Evolutionary conservation across 2,797 vertebrate genomes (phyloP).

Genomic region (Myotis pilosus): DNA sequence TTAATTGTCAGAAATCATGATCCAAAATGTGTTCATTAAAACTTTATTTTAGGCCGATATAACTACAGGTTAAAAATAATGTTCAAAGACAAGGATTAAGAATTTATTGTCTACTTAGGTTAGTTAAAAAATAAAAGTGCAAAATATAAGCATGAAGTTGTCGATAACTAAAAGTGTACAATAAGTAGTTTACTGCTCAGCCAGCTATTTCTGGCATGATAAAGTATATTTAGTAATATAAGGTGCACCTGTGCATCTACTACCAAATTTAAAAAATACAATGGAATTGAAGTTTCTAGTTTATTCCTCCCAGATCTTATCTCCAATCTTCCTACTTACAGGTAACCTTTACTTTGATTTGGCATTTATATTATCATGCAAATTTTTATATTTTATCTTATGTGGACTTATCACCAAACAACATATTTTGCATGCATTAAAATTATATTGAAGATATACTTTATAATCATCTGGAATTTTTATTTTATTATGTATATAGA

Average conservation of each 20-base stretch:
- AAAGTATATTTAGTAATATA: constrained; percentile 22
- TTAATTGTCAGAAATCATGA: not conserved
- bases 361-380: not conserved
- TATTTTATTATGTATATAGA: not conserved
- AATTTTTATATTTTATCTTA: not conserved
- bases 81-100: not conserved
- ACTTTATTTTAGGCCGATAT: not conserved
- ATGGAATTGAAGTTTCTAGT: not conserved
- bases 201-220: not conserved
- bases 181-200: not conserved
- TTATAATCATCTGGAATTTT: not conserved
- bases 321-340: not conserved
- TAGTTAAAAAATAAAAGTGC: constrained; percentile 8
- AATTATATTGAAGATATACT: not conserved
- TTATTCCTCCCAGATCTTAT: not conserved
- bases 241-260: not conserved
- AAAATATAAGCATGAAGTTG: not conserved
- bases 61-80: not conserved
- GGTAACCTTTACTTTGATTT: not conserved
- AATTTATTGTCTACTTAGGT: not conserved
- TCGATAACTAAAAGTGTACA: not conserved
- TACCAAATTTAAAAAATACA: not conserved
- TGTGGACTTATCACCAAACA: not conserved
- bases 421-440: not conserved
- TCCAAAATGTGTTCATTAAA: not conserved